These are phyloP conservation scores for Tauraco hartlaubi DNA, from an alignment of 2,797 vertebrate species.

Conservation along the genomic window DNA sequence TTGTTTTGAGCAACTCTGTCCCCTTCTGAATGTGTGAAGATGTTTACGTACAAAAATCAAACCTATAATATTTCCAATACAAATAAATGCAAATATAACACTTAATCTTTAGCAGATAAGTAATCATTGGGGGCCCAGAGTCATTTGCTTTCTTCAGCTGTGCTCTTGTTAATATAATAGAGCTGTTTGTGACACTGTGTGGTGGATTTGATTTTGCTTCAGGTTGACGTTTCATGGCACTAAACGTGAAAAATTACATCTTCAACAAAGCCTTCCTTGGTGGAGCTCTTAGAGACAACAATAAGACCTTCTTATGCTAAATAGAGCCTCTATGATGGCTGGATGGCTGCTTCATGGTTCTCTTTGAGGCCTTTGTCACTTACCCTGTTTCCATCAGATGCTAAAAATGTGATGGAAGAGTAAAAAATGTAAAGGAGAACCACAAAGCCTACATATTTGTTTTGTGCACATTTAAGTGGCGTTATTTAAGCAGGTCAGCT, in stretches of 20 bases:
- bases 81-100: not conserved
- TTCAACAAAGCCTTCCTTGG: not conserved
- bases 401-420: slow-evolving; percentile 2
- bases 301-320: not conserved
- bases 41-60: not conserved
- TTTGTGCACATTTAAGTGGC: slow-evolving; percentile 45
- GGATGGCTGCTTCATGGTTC: not conserved
- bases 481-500: slow-evolving; percentile 26
- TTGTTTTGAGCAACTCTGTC: not conserved
- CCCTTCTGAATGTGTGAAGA: not conserved
- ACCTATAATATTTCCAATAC: not conserved
- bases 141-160: not conserved
- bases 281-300: not conserved
- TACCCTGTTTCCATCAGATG: not conserved
- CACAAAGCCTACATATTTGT: not conserved
- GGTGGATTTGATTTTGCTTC: slow-evolving; percentile 2
- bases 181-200: not conserved
- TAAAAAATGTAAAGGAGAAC: not conserved
- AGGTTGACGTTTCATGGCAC: not conserved
- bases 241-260: not conserved
- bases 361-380: not conserved
- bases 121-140: not conserved
- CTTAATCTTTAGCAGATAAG: not conserved
- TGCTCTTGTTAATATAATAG: not conserved
- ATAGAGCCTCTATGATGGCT: not conserved